Conservation (phyloP, 2,113 vertebrate genomes). For the Xyliphius kryptos region DNA sequence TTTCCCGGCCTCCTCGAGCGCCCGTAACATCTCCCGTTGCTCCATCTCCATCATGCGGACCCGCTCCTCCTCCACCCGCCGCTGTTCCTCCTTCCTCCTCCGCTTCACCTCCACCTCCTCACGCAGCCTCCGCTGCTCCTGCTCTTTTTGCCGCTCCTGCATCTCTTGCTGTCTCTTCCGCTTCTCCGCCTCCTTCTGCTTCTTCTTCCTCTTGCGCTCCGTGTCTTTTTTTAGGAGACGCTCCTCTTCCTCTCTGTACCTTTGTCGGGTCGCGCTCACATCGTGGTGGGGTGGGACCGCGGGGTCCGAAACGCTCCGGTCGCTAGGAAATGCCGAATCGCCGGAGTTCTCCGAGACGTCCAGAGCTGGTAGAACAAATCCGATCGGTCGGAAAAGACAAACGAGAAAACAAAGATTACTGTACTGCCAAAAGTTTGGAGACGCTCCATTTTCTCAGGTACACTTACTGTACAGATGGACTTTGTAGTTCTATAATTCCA, state of each 20-base stretch:
- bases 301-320: too few relatives aligned
- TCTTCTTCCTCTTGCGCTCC: conserved; percentile 51
- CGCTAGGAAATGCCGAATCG: too few relatives aligned
- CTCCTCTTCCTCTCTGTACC: conserved; percentile 50
- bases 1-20: conserved; percentile 21
- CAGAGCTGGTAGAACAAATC: too few relatives aligned
- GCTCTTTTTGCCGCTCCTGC: conserved; percentile 39
- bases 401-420: too few relatives aligned
- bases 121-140: conserved; percentile 30
- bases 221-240: conserved; percentile 50
- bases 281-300: conserved; percentile 42
- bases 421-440: too few relatives aligned
- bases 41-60: conserved; percentile 40
- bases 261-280: conserved; percentile 48
- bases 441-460: too few relatives aligned
- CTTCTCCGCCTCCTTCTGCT: conserved; percentile 52
- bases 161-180: conserved; percentile 20
- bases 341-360: too few relatives aligned
- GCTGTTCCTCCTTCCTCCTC: conserved; percentile 31
- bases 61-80: conserved; percentile 41
- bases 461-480: too few relatives aligned
- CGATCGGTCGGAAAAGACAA: too few relatives aligned
- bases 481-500: too few relatives aligned
- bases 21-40: conserved; percentile 35
- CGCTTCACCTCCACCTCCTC: conserved; percentile 30